Conservation (phyloP, 2,888 invertebrate genomes). For the Linnaemya vulpina region DNA sequence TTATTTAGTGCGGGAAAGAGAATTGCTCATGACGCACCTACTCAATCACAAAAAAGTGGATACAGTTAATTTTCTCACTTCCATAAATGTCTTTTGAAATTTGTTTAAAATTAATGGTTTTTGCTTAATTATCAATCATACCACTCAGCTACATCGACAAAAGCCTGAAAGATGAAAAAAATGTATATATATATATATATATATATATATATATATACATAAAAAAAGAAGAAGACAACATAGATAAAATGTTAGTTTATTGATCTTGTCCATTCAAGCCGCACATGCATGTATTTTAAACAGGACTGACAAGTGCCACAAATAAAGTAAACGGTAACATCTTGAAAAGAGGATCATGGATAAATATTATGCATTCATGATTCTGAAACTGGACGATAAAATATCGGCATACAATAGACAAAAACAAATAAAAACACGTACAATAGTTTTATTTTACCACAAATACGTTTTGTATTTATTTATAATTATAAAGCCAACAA, state of each 20-base stretch:
- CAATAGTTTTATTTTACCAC: neutral
- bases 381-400: constrained; percentile 33
- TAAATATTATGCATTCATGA: constrained; percentile 42
- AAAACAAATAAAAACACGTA: constrained; percentile 12
- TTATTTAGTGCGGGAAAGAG: too few relatives aligned
- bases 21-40: too few relatives aligned
- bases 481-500: constrained; percentile 33
- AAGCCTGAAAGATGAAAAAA: constrained; percentile 5
- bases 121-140: neutral
- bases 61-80: too few relatives aligned
- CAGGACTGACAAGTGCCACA: constrained; percentile 71
- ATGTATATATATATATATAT: too few relatives aligned
- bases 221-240: constrained; percentile 12
- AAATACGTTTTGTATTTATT: constrained; percentile 2
- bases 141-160: neutral
- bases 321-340: constrained; percentile 69
- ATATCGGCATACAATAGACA: constrained; percentile 32
- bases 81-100: too few relatives aligned
- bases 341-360: constrained; percentile 61
- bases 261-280: constrained; percentile 66
- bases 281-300: constrained; percentile 60
- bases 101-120: neutral
- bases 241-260: constrained; percentile 59
- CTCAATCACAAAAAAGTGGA: too few relatives aligned
- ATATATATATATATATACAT: too few relatives aligned